Conservation (phyloP, 2,888 invertebrate species). For the Lutraria lutraria region DNA sequence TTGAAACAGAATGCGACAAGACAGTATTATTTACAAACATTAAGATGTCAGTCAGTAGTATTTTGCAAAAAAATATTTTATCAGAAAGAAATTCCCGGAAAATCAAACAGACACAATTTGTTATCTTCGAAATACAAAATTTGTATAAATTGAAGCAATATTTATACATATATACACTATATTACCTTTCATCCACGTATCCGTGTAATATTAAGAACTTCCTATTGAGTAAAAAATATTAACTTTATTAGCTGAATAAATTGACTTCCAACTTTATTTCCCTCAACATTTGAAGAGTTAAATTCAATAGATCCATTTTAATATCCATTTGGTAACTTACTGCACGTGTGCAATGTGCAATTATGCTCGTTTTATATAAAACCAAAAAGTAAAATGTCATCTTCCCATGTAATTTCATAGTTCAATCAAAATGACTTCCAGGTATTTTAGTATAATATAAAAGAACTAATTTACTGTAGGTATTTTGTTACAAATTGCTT, state of each 20-base stretch:
- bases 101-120: too few relatives aligned
- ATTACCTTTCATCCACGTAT: neutral
- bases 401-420: conserved; percentile 24
- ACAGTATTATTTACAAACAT: too few relatives aligned
- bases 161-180: too few relatives aligned
- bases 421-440: conserved; percentile 44
- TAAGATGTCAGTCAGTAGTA: too few relatives aligned
- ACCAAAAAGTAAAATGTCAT: neutral
- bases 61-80: too few relatives aligned
- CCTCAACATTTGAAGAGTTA: neutral
- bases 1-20: too few relatives aligned
- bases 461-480: conserved; percentile 36
- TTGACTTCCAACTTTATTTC: too few relatives aligned
- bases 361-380: conserved; percentile 16
- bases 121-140: neutral
- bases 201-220: neutral
- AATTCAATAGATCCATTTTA: neutral
- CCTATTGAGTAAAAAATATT: neutral
- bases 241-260: neutral
- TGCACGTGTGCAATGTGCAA: conserved; percentile 7
- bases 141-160: neutral
- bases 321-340: neutral
- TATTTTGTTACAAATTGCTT: conserved; percentile 38
- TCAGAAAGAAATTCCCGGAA: too few relatives aligned
- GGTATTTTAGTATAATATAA: conserved; percentile 29